Evolutionary conservation across 2,797 vertebrate species (phyloP).

Genomic region (Cheirogaleus major): DNA sequence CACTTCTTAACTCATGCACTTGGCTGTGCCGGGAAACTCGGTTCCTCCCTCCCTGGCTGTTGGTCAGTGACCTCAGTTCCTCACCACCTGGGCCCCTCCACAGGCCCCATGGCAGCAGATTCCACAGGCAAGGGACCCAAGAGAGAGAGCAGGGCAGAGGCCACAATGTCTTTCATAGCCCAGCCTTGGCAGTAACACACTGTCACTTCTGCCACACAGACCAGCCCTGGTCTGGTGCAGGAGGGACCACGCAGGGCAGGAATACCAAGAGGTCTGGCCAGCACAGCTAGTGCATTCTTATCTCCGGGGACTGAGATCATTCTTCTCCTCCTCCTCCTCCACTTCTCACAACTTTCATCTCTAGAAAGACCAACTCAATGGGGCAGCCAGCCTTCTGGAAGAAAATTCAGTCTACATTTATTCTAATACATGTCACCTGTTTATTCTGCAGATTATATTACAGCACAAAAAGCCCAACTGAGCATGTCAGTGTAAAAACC

Average conservation of each 20-base stretch:
- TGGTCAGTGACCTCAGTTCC: neutral
- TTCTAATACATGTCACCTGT: neutral
- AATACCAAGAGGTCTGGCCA: neutral
- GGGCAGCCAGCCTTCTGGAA: neutral
- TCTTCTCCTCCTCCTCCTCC: neutral
- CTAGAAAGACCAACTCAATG: neutral
- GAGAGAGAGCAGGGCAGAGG: neutral
- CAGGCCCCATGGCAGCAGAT: neutral
- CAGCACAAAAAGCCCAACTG: neutral
- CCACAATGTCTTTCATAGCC: neutral
- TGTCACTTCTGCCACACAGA: neutral
- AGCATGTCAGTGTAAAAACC: conserved; percentile 49
- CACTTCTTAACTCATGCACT: neutral
- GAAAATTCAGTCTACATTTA: neutral
- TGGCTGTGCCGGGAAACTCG: neutral
- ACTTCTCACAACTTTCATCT: neutral
- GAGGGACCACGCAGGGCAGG: neutral
- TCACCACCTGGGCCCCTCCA: neutral
- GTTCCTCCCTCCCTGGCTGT: neutral
- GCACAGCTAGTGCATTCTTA: neutral
- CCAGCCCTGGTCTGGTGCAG: neutral
- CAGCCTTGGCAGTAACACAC: neutral
- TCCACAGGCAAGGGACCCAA: neutral
- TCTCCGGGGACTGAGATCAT: neutral
- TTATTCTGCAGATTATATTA: neutral